A percentile compares a stretch with the other conserved stretches of the same genome.
phyloP scores from a whole-genome alignment of 2,888 invertebrate species.

The Deroplatys truncata region DNA sequence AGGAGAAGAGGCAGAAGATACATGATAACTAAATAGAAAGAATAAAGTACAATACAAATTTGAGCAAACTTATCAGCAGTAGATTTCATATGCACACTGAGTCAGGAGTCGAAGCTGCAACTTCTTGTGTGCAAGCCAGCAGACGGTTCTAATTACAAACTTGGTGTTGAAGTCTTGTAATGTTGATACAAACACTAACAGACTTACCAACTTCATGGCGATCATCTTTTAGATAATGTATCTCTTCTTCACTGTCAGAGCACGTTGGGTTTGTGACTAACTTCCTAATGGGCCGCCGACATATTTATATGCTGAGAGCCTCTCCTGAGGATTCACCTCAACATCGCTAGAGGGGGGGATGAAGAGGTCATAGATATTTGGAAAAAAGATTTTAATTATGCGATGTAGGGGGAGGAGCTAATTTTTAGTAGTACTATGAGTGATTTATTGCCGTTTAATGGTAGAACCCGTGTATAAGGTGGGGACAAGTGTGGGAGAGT shows the following conservation, averaged over 20 bases:
- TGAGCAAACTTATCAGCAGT: not conserved
- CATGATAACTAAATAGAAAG: not conserved
- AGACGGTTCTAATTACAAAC: not conserved
- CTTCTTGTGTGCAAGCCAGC: too few relatives aligned
- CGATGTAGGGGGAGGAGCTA: not conserved
- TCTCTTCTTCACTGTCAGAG: not conserved
- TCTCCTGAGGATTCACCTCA: not conserved
- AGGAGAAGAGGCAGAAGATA: not conserved
- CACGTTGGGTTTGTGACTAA: not conserved
- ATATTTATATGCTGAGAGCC: not conserved
- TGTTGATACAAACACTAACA: not conserved
- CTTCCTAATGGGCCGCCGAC: not conserved
- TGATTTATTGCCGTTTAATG: slow-evolving; percentile 10
- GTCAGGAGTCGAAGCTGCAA: not conserved
- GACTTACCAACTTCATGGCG: not conserved
- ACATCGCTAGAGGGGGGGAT: not conserved
- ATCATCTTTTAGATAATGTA: not conserved
- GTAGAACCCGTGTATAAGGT: not conserved
- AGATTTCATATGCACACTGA: not conserved
- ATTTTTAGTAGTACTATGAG: not conserved
- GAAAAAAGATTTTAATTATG: not conserved
- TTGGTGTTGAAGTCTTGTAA: not conserved
- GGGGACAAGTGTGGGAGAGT: not conserved
- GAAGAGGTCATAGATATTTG: not conserved
- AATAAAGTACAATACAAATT: not conserved